phyloP scores from a whole-genome alignment of 1,140 invertebrate genomes.

The Drosophila nasuta region DNA sequence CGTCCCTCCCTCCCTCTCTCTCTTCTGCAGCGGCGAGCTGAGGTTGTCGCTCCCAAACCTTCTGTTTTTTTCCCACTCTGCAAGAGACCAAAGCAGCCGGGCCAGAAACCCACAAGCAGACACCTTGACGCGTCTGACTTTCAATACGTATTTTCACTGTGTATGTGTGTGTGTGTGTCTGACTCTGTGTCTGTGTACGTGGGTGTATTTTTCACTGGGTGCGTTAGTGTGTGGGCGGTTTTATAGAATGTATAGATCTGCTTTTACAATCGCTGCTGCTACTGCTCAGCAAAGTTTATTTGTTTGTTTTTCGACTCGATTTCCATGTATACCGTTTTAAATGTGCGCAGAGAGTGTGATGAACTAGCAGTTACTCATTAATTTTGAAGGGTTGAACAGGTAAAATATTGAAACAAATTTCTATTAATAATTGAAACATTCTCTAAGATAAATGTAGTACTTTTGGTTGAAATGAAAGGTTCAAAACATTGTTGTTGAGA shows the following conservation, averaged over 20 bases:
- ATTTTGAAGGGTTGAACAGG: no score
- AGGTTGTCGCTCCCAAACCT: neutral
- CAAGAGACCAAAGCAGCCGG: neutral
- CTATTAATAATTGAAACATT: no score
- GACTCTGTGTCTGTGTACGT: neutral
- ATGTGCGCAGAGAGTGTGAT: neutral
- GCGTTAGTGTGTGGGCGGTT: neutral
- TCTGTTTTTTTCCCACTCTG: slow-evolving; percentile 18
- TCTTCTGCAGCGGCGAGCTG: neutral
- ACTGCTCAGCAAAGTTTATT: slow-evolving; percentile 48
- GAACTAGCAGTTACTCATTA: neutral
- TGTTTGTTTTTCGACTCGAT: slow-evolving; percentile 35
- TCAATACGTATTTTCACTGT: slow-evolving; percentile 23
- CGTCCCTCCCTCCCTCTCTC: no score
- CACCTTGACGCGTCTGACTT: slow-evolving; percentile 38
- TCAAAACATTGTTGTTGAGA: no score
- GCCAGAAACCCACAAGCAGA: slow-evolving; percentile 26
- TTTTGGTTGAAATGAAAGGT: no score
- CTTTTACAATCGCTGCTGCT: slow-evolving; percentile 33
- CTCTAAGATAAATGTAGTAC: no score
- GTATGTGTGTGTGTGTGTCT: neutral
- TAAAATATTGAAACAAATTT: no score
- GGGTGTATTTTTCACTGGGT: neutral
- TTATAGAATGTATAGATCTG: slow-evolving; percentile 5
- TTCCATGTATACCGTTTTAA: slow-evolving; percentile 1